These are phyloP conservation scores for Acrocyrtus sp. DNA, from an alignment of 2,888 invertebrate species.

Conservation along the genomic window DNA sequence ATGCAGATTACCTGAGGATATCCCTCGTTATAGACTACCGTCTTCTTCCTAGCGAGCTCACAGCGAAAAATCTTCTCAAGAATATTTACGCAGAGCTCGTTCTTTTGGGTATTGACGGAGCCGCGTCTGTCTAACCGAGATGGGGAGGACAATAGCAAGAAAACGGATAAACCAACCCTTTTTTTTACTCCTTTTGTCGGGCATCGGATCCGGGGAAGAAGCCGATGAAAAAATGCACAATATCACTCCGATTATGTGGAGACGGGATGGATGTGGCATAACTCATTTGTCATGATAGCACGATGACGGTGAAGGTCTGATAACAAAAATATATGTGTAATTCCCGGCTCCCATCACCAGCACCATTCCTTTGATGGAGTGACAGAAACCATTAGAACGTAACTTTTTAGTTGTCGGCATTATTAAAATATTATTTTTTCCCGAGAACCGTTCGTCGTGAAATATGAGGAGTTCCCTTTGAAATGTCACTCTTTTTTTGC, in stretches of 20 bases:
- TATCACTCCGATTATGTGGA: background rate
- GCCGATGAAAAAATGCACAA: background rate
- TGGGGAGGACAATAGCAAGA: background rate
- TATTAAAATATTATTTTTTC: too few relatives aligned
- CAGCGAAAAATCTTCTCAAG: constrained; percentile 54
- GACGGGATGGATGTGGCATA: too few relatives aligned
- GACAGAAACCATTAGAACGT: too few relatives aligned
- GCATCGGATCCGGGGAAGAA: background rate
- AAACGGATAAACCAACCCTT: background rate
- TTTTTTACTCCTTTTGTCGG: too few relatives aligned
- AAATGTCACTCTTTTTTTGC: background rate
- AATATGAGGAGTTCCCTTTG: background rate
- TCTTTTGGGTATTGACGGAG: constrained; percentile 48
- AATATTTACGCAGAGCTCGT: constrained; percentile 55
- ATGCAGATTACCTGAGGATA: constrained; percentile 53
- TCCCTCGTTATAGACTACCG: constrained; percentile 54
- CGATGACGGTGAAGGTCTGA: too few relatives aligned
- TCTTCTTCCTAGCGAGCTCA: constrained; percentile 38
- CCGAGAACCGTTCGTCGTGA: too few relatives aligned
- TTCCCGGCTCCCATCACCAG: too few relatives aligned
- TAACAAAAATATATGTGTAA: too few relatives aligned
- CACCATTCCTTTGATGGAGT: too few relatives aligned
- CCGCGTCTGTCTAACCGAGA: constrained; percentile 7
- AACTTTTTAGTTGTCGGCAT: too few relatives aligned
- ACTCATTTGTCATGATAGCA: background rate